Conservation (phyloP, 2,888 invertebrate genomes). For the Rhagium mordax region DNA sequence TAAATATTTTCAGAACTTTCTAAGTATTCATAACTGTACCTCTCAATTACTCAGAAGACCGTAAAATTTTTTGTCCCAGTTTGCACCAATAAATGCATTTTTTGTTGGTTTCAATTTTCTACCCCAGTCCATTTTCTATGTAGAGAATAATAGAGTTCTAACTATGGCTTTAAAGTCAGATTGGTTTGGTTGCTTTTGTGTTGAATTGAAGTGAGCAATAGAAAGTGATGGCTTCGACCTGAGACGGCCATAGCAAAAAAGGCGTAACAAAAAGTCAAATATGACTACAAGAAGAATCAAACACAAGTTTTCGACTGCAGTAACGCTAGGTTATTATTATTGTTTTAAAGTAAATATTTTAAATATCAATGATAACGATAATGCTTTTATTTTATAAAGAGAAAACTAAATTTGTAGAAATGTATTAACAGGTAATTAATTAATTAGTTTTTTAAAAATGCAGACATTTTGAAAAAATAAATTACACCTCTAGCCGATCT, state of each 20-base stretch:
- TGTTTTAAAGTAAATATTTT: too few relatives aligned
- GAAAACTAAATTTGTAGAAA: too few relatives aligned
- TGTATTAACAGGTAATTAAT: too few relatives aligned
- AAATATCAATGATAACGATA: too few relatives aligned
- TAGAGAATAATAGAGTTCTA: conserved; percentile 41
- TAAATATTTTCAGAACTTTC: background rate
- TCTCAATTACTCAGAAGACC: background rate
- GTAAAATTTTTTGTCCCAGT: conserved; percentile 9
- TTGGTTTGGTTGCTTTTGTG: conserved; percentile 46
- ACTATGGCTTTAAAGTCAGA: conserved; percentile 41
- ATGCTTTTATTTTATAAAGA: too few relatives aligned
- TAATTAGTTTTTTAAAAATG: too few relatives aligned
- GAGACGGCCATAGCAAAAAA: conserved; percentile 58
- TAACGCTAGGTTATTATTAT: too few relatives aligned
- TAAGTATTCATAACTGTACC: background rate
- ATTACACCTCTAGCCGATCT: too few relatives aligned
- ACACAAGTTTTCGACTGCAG: conserved; percentile 5
- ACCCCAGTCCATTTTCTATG: conserved; percentile 24
- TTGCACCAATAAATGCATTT: conserved; percentile 25
- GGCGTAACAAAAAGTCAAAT: conserved; percentile 55
- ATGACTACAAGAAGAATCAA: conserved; percentile 15
- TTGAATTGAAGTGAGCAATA: conserved; percentile 46
- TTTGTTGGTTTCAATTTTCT: conserved; percentile 28
- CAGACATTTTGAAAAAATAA: too few relatives aligned
- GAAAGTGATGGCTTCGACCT: conserved; percentile 44